Base-by-base conservation (phyloP, 2,888 invertebrate species). In the Falcaria lacertinaria region DNA sequence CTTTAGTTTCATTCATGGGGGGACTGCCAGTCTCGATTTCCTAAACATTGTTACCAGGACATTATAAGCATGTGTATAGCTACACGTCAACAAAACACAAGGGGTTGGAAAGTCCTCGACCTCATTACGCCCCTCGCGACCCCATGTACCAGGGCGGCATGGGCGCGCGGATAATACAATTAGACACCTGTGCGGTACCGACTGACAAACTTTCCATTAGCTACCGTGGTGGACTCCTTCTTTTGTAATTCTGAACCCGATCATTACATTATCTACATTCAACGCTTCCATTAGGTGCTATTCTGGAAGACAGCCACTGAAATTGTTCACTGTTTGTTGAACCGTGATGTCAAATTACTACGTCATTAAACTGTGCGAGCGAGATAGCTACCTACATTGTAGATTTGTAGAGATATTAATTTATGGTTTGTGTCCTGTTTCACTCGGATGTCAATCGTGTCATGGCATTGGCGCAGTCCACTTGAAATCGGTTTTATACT, bases 111-210 rank as follows among this genome's bases (percentile, higher is more conserved):
- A 64, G 76, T 68, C 77, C 80, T 76, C 81, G 83, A 83, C 85
- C 86, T 69, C 72, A 62, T 70, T 82, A 53, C 66, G 60, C 81
- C 84, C 78, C 70, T 67, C 60, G 45, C 54, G 62, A 57, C 63
- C 57, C 54, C 52, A 57, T 37, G 46, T 51, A 69, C 70, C 69
- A 76, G 66, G 72, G 56, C 69, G 72, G 75, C 79, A 79, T 84
- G 81, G 78, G 74, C 28, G 74, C 74, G 77, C 59, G 57, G 60
- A 54, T 85, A 85, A 84, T 84, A 69, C 84, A 83, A 85, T 85
- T 85, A 72, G 66, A 71, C 80, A 74, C 63, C 65, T 60, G 52
- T 45, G 47, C 33, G 42, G 45, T 46, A 43, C 41, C 49, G 36
- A 34, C 39, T 42, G 44, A 45, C 41, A 47, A 37, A 47, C 33